Evolutionary conservation across 2,797 vertebrate genomes (phyloP).

Genomic region (Buphagus erythrorhynchus): DNA sequence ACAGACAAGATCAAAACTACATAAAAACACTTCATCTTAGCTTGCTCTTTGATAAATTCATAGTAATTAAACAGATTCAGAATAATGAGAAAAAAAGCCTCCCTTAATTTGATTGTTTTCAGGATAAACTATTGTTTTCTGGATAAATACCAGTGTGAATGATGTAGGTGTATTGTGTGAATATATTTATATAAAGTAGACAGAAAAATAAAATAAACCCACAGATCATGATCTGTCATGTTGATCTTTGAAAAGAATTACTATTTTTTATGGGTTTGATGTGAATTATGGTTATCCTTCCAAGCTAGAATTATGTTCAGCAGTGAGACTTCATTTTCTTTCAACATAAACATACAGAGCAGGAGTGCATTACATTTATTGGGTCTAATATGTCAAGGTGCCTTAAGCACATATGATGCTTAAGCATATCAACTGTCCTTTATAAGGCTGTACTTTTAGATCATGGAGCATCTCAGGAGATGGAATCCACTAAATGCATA

Average conservation of each 20-base stretch:
- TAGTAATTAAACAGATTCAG: not conserved
- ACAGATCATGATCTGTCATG: not conserved
- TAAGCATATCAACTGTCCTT: not conserved
- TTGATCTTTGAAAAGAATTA: not conserved
- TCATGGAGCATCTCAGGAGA: not conserved
- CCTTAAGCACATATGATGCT: not conserved
- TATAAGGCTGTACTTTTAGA: not conserved
- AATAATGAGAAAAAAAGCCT: not conserved
- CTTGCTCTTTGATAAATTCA: not conserved
- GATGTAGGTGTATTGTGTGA: not conserved
- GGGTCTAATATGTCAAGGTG: not conserved
- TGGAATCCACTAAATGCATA: not conserved
- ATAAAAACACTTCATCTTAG: not conserved
- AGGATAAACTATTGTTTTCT: not conserved
- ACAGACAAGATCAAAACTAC: not conserved
- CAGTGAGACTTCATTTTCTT: not conserved
- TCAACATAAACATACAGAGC: not conserved
- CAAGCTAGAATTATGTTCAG: not conserved
- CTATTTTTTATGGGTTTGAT: not conserved
- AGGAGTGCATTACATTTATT: not conserved
- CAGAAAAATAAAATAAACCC: not conserved
- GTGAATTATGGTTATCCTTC: not conserved
- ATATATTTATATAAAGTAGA: not conserved
- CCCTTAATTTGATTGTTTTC: not conserved
- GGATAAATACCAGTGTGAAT: not conserved